phyloP scores from a whole-genome alignment of 2,113 vertebrate genomes.

The Ochotona curzoniae region DNA sequence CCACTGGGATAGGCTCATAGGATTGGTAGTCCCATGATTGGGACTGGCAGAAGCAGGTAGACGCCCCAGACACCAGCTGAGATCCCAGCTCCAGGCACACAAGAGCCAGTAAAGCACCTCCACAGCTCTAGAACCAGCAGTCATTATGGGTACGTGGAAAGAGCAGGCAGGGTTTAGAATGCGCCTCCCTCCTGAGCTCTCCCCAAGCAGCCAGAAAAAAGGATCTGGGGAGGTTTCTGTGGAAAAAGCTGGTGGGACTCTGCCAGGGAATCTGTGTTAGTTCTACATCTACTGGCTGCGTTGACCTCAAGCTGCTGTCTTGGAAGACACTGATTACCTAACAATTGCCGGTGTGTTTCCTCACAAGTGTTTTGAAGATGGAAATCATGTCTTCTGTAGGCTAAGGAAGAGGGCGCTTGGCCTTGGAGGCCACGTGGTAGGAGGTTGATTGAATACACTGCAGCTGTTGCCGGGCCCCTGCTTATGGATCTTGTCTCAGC shows the following conservation, averaged over 20 bases:
- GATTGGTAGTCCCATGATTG: not conserved
- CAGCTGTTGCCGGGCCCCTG: not conserved
- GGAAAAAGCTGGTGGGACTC: not conserved
- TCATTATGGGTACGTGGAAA: not conserved
- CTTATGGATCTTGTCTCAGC: not conserved
- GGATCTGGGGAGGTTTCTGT: not conserved
- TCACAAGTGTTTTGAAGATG: not conserved
- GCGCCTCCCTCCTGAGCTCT: not conserved
- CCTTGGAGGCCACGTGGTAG: not conserved
- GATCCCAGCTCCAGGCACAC: accelerated
- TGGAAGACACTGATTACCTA: not conserved
- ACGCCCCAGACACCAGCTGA: not conserved
- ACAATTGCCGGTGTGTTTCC: not conserved
- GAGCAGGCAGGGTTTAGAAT: not conserved
- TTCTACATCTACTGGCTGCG: too few species aligned
- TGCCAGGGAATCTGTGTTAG: not conserved
- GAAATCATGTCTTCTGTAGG: not conserved
- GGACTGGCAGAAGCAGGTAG: not conserved
- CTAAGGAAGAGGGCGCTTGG: not conserved
- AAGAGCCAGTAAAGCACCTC: not conserved
- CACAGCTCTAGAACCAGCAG: not conserved
- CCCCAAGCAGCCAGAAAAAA: not conserved
- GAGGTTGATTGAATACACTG: not conserved
- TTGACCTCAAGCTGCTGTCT: not conserved
- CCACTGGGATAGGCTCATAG: not conserved